Percentiles rank a stretch among this genome's conserved stretches.
Conservation (phyloP, 2,113 vertebrate species). For the Circaetus gallicus region DNA sequence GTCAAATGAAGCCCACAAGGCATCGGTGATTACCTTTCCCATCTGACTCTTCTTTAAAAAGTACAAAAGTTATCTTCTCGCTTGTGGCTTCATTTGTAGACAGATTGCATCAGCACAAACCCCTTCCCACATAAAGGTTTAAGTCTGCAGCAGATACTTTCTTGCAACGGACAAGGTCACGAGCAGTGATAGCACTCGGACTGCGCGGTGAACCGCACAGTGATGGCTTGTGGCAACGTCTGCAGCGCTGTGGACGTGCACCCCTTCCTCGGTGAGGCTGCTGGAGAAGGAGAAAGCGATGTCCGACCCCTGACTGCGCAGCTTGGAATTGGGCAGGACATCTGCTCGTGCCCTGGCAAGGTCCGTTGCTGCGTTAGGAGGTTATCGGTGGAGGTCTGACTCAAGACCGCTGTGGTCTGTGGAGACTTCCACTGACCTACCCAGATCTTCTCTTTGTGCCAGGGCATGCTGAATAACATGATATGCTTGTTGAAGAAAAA, state of each 20-base stretch:
- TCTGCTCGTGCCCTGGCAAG: neutral
- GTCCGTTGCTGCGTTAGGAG: neutral
- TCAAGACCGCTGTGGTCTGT: neutral
- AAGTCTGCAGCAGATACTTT: neutral
- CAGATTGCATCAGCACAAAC: neutral
- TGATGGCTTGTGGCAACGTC: neutral
- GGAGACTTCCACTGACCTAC: neutral
- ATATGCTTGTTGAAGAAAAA: neutral
- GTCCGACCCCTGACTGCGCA: neutral
- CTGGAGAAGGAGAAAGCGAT: neutral
- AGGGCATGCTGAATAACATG: rapidly evolving
- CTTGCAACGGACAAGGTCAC: neutral
- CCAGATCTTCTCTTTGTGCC: neutral
- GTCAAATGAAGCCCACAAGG: neutral
- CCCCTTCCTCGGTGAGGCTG: neutral
- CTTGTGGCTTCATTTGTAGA: neutral
- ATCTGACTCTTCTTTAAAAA: neutral
- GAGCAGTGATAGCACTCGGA: neutral
- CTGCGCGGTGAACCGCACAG: rapidly evolving
- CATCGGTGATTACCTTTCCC: neutral
- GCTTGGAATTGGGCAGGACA: neutral
- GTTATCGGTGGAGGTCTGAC: neutral
- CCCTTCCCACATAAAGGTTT: neutral
- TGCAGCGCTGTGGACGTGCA: neutral
- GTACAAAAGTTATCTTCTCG: neutral